A percentile compares a stretch with the other conserved stretches of the same genome.
Evolutionary conservation across 2,113 vertebrate species (phyloP).

Genomic region (Asarcornis scutulata): DNA sequence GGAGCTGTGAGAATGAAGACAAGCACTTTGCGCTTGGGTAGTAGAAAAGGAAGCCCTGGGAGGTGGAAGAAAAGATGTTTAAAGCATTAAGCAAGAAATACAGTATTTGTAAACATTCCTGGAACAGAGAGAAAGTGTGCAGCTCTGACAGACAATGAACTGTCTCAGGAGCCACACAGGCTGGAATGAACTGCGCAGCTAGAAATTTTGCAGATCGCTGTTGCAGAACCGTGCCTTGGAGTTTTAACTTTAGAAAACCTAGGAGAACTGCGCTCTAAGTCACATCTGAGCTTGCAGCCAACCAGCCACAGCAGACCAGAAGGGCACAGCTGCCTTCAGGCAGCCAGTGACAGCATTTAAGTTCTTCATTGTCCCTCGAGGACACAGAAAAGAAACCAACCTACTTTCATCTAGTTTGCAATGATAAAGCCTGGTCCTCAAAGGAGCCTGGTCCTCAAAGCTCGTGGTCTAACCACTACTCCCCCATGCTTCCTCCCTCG

Average conservation of each 20-base stretch:
- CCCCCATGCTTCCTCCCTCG: not conserved
- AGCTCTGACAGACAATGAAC: constrained; percentile 33
- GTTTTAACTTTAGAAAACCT: not conserved
- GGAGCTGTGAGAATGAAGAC: not conserved
- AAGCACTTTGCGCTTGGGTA: not conserved
- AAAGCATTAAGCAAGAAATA: constrained; percentile 23
- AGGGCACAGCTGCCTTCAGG: not conserved
- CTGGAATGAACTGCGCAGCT: not conserved
- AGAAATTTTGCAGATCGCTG: constrained; percentile 22
- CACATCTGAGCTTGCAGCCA: not conserved
- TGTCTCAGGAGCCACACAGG: not conserved
- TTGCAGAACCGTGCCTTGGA: not conserved
- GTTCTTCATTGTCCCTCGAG: not conserved
- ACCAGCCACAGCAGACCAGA: not conserved
- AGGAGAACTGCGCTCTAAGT: not conserved
- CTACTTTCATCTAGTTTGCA: not conserved
- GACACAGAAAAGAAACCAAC: not conserved
- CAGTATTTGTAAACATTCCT: constrained; percentile 6
- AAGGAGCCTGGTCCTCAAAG: not conserved
- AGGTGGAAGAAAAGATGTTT: not conserved
- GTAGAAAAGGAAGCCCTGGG: not conserved
- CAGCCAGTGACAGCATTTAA: not conserved
- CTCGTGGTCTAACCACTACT: not conserved
- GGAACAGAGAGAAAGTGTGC: not conserved
- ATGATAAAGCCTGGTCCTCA: not conserved